A percentile compares a stretch with the other conserved stretches of the same genome.
Conservation (phyloP, 2,888 invertebrate genomes). For the Campoplex capitator region DNA sequence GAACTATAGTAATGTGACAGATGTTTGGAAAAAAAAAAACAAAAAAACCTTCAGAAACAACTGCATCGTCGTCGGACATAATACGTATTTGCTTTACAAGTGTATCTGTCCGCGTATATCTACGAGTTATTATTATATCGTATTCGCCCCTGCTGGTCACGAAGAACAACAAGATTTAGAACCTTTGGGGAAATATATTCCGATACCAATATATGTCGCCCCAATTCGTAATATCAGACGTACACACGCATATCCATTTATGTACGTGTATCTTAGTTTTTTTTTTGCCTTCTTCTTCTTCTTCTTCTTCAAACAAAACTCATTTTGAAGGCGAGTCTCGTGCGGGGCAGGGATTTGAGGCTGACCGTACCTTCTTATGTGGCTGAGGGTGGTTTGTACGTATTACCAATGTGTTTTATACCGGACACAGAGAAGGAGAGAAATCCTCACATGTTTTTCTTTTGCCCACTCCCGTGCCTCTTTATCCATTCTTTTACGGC, state of each 20-base stretch:
- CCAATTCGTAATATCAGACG: constrained; percentile 46
- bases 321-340: constrained; percentile 82
- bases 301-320: constrained; percentile 75
- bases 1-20: constrained; percentile 37
- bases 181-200: constrained; percentile 56
- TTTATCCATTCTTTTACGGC: constrained; percentile 32
- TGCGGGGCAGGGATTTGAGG: constrained; percentile 77
- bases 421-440: constrained; percentile 20
- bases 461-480: constrained; percentile 15
- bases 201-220: constrained; percentile 44
- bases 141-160: background rate
- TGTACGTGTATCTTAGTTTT: constrained; percentile 34
- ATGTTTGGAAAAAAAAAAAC: constrained; percentile 19
- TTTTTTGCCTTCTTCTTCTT: background rate
- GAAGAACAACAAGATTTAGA: constrained; percentile 48
- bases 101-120: background rate
- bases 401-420: constrained; percentile 46
- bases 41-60: constrained; percentile 21
- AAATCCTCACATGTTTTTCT: constrained; percentile 67
- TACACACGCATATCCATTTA: constrained; percentile 44
- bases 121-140: background rate
- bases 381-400: constrained; percentile 34
- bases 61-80: constrained; percentile 27
- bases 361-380: constrained; percentile 65
- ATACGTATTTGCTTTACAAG: constrained; percentile 20